Percentiles rank a stretch among this genome's conserved stretches.
Evolutionary conservation across 2,113 vertebrate genomes (phyloP).

Genomic region (Nycticebus coucang): DNA sequence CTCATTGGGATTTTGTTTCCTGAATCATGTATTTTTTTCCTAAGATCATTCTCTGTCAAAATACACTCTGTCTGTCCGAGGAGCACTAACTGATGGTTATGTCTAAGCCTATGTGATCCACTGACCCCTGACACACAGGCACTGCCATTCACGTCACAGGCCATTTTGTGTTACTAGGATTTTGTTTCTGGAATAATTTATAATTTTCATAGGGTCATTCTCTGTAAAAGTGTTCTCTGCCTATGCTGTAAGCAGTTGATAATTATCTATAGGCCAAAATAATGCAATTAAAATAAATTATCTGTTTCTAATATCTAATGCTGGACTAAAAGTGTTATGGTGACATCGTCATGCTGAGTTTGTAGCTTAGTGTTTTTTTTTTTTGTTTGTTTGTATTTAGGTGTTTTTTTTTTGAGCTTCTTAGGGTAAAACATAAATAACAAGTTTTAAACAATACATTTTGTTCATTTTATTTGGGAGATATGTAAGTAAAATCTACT

Average conservation of each 20-base stretch:
- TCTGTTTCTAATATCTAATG: conserved; percentile 38
- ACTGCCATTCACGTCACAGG: not conserved
- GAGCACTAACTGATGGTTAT: not conserved
- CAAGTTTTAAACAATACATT: not conserved
- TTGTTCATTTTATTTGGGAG: conserved; percentile 2
- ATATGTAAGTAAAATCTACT: not conserved
- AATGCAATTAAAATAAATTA: conserved; percentile 51
- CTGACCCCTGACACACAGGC: not conserved
- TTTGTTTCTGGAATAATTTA: conserved; percentile 64
- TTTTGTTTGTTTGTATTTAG: not conserved
- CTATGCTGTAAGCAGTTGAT: not conserved
- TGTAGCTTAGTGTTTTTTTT: not conserved
- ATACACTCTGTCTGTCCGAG: not conserved
- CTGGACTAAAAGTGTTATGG: not conserved
- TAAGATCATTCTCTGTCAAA: conserved; percentile 55
- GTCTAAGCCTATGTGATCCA: not conserved
- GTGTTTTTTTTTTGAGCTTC: conserved; percentile 1
- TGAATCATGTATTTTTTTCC: conserved; percentile 57
- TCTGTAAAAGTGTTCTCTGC: conserved; percentile 58
- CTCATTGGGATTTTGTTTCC: conserved; percentile 63
- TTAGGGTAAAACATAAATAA: not conserved
- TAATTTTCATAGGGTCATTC: conserved; percentile 41
- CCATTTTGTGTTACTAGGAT: conserved; percentile 44
- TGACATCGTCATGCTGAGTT: not conserved
- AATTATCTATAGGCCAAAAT: conserved; percentile 12